Conservation (phyloP, 2,888 invertebrate genomes). For the Dioctria rufipes region DNA sequence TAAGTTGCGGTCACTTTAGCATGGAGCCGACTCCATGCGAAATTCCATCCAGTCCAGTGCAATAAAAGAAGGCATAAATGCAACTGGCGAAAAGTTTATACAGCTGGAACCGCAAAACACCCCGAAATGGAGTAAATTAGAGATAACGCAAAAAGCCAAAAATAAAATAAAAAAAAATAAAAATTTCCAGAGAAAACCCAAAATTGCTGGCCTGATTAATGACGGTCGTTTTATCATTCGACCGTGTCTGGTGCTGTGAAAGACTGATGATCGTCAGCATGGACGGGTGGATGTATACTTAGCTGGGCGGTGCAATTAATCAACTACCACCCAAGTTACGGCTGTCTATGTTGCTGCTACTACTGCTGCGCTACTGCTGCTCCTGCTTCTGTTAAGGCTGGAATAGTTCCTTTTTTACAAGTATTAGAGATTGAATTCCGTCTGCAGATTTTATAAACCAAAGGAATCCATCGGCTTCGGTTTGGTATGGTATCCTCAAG, state of each 20-base stretch:
- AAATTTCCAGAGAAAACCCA: conserved; percentile 48
- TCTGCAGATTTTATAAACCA: conserved; percentile 35
- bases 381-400: conserved; percentile 4
- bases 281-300: conserved; percentile 33
- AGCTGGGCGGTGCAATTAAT: conserved; percentile 50
- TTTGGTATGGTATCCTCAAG: too few species aligned
- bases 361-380: not conserved
- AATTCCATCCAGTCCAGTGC: not conserved
- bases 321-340: conserved; percentile 43
- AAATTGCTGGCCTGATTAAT: conserved; percentile 55
- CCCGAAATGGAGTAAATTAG: conserved; percentile 42
- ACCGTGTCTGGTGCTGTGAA: conserved; percentile 49
- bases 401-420: conserved; percentile 18
- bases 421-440: conserved; percentile 41
- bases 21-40: not conserved
- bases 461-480: not conserved
- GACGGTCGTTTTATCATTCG: conserved; percentile 52
- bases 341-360: conserved; percentile 2
- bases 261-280: conserved; percentile 53
- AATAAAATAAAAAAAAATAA: too few species aligned
- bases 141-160: conserved; percentile 27
- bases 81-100: conserved; percentile 36
- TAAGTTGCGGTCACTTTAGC: not conserved
- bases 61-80: conserved; percentile 37
- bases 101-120: conserved; percentile 37